A percentile compares a stretch with the other conserved stretches of the same genome.
These are phyloP conservation scores for Saiga tatarica DNA, from an alignment of 2,113 vertebrate species.

Conservation along the genomic window DNA sequence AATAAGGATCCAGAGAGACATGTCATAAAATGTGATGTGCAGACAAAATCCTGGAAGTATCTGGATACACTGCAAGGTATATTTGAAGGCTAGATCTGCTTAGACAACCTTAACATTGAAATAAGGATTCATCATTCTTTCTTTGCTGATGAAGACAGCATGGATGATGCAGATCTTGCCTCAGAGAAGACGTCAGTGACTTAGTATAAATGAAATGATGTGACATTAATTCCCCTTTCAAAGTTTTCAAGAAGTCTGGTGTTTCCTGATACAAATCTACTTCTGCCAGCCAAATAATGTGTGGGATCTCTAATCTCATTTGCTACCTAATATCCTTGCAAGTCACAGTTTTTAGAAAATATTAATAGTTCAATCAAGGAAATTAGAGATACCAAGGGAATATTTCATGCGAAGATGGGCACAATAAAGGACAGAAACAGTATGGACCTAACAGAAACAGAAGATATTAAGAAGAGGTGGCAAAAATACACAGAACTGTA, in stretches of 20 bases:
- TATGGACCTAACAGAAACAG: background rate
- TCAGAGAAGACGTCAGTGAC: background rate
- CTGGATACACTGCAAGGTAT: background rate
- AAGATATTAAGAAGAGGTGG: background rate
- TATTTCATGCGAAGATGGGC: background rate
- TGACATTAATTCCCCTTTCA: background rate
- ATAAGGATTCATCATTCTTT: background rate
- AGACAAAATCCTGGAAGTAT: background rate
- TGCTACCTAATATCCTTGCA: background rate
- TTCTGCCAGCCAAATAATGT: background rate
- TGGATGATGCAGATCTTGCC: background rate
- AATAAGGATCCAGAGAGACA: background rate
- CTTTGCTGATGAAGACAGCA: background rate
- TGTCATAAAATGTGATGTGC: background rate
- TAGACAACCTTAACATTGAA: background rate
- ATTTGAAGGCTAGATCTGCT: background rate
- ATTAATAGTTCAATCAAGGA: background rate
- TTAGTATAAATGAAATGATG: background rate
- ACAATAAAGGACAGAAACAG: background rate
- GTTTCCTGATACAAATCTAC: background rate
- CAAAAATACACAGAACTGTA: background rate
- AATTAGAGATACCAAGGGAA: background rate
- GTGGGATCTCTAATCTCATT: background rate
- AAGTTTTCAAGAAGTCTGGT: background rate
- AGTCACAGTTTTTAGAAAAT: background rate